Evolutionary conservation across 37 sponge, comb jelly and placozoan species (phyloP).

Genomic region (Crambe crambe): DNA sequence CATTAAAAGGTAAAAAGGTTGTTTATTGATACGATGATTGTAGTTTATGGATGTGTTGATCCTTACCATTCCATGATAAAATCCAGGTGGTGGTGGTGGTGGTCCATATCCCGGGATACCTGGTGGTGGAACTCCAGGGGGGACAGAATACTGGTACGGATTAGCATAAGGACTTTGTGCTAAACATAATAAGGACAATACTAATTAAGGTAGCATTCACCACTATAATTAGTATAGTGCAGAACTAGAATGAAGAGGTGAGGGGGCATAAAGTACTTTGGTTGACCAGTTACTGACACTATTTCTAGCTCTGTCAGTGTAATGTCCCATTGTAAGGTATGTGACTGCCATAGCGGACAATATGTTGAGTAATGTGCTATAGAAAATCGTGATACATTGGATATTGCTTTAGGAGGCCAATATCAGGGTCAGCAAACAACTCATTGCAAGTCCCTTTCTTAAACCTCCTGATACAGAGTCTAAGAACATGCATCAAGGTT

Average conservation of each 20-base stretch:
- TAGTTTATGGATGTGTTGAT: not conserved
- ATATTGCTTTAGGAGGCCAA: conserved; percentile 50
- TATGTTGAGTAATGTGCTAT: too few species aligned
- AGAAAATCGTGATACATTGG: too few species aligned
- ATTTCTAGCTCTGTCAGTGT: too few species aligned
- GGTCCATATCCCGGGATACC: conserved; percentile 10
- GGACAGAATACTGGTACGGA: conserved; percentile 4
- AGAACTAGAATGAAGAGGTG: too few species aligned
- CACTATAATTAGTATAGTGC: too few species aligned
- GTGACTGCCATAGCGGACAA: too few species aligned
- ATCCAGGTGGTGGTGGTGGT: conserved; percentile 1
- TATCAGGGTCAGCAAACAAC: conserved; percentile 5
- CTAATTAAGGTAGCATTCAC: too few species aligned
- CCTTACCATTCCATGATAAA: conserved; percentile 12
- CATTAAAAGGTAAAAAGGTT: too few species aligned
- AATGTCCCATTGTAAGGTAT: too few species aligned
- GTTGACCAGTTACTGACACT: too few species aligned
- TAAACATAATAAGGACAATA: not conserved
- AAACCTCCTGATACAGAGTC: conserved; percentile 39
- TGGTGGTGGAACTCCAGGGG: conserved; percentile 23
- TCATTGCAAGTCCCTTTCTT: not conserved
- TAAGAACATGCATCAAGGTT: too few species aligned
- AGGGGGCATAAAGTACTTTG: too few species aligned
- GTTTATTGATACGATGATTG: not conserved
- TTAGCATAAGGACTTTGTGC: conserved; percentile 1